A percentile compares a stretch with the other conserved stretches of the same genome.
Conservation (phyloP, 2,888 invertebrate genomes). For the Chrysolina americana region DNA sequence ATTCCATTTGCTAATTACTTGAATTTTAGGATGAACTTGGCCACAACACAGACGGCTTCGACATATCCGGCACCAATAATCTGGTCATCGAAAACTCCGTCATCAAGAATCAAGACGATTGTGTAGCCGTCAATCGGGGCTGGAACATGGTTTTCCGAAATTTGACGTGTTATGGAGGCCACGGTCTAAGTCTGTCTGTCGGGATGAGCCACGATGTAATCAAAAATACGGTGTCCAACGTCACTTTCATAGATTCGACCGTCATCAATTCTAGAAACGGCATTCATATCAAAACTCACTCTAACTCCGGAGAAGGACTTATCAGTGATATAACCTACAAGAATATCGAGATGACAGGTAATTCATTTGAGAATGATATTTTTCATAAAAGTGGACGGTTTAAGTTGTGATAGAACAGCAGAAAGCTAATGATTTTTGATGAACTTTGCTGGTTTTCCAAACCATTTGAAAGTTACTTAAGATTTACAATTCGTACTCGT, state of each 20-base stretch:
- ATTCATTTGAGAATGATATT: no score
- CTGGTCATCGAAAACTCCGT: conserved; percentile 48
- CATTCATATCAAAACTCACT: conserved; percentile 53
- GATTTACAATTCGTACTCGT: no score
- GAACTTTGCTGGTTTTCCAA: no score
- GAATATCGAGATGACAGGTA: conserved; percentile 48
- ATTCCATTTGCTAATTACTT: not conserved
- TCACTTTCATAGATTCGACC: conserved; percentile 45
- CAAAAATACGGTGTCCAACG: conserved; percentile 46
- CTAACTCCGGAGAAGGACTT: conserved; percentile 46
- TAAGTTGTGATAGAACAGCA: no score
- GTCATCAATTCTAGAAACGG: conserved; percentile 51
- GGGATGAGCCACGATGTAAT: conserved; percentile 45
- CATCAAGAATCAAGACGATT: conserved; percentile 54
- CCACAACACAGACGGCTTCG: conserved; percentile 51
- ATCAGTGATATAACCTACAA: conserved; percentile 48
- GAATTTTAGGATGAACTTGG: conserved; percentile 29
- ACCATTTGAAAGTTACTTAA: no score
- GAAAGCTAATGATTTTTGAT: no score
- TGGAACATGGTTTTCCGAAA: conserved; percentile 43
- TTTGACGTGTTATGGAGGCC: conserved; percentile 50
- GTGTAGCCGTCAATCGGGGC: conserved; percentile 52
- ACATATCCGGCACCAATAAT: conserved; percentile 37
- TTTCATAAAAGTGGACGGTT: no score
- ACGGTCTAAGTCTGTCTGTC: conserved; percentile 54